Evolutionary conservation across 2,113 vertebrate genomes (phyloP).

Genomic region (Columba livia): DNA sequence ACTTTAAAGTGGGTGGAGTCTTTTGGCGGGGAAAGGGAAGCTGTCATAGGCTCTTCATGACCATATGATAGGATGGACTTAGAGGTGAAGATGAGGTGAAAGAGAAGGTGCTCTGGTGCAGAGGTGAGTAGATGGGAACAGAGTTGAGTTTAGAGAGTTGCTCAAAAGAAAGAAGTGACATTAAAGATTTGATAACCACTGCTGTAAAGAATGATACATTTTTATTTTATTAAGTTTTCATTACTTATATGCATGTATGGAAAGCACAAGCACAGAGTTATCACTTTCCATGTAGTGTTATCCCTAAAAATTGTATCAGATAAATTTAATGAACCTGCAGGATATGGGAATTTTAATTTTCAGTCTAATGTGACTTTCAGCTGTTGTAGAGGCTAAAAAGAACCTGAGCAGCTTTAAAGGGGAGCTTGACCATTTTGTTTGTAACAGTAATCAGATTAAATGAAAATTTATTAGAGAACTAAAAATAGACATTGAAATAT

Average conservation of each 20-base stretch:
- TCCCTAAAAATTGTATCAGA: neutral
- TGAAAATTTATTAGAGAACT: neutral
- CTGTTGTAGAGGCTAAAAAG: neutral
- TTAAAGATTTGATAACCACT: neutral
- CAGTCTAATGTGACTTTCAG: neutral
- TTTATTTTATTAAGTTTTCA: neutral
- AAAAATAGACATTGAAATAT: neutral
- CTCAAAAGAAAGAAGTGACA: neutral
- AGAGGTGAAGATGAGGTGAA: neutral
- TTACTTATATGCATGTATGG: neutral
- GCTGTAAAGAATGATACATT: neutral
- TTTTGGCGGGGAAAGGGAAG: rapidly evolving
- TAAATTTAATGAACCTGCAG: neutral
- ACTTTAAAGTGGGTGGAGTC: neutral
- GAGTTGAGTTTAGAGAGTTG: neutral
- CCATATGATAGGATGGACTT: neutral
- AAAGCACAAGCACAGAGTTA: neutral
- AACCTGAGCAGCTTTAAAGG: neutral
- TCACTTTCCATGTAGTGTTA: neutral
- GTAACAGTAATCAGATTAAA: neutral
- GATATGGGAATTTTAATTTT: neutral
- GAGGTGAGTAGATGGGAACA: neutral
- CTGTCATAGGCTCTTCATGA: no score
- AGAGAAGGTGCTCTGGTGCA: neutral
- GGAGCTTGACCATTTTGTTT: neutral